Base-by-base conservation (phyloP, 2,888 invertebrate genomes). In the Octodonta nipae region DNA sequence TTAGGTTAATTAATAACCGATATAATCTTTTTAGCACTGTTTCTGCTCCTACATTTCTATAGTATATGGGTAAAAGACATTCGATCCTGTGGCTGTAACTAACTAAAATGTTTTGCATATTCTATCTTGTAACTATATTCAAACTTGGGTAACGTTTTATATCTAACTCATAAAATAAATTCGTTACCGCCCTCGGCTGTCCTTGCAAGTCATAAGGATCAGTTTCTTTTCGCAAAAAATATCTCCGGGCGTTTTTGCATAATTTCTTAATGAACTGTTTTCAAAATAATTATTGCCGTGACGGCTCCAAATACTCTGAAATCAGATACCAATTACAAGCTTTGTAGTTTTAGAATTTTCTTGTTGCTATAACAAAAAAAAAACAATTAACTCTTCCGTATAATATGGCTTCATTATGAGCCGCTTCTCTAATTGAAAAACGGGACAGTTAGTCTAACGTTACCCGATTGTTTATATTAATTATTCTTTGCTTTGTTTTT, bases 201-300 rank as follows among this genome's bases (percentile, higher is more conserved):
- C n/a, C n/a, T n/a, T n/a, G n/a, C n/a, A n/a, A n/a, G n/a, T n/a
- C n/a, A n/a, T n/a, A n/a, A n/a, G n/a, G n/a, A n/a, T n/a, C n/a
- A n/a, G n/a, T n/a, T n/a, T n/a, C n/a, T n/a, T n/a, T n/a, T n/a
- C n/a, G n/a, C n/a, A n/a, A n/a, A 28, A 15, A 28, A 28, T 10
- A 28, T 28, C 28, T 15, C 6, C 28, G 15, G 28, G 28, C 28
- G 13, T 7, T 3, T n/a, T 7, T 15, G 12, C 13, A 28, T 28
- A 28, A 28, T 28, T 28, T 28, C 28, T 28, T 28, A 28, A 28
- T 10, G 28, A 28, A 15, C 12, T 28, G 14, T 13, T 28, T 28
- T 28, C 15, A 16, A 28, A 15, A 16, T 12, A 28, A 13, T 10
- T 28, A 28, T 12, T 13, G 15, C 7, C 13, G 25, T 25, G 22